These are phyloP conservation scores for Centrocercus urophasianus DNA, from an alignment of 2,113 vertebrate species.

Conservation along the genomic window DNA sequence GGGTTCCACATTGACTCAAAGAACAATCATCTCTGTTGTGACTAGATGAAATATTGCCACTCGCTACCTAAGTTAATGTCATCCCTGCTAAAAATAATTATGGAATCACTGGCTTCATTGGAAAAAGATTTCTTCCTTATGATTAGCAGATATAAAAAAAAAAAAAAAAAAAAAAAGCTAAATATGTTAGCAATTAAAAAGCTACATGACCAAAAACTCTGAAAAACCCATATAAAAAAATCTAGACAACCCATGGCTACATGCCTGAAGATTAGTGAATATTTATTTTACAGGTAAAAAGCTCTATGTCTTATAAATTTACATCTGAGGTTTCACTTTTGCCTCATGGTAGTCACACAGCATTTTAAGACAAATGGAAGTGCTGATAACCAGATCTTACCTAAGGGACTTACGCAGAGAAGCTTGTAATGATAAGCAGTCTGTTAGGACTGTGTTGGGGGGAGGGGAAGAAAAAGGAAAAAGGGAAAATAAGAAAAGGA, in stretches of 20 bases:
- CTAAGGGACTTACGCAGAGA: neutral
- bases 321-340: neutral
- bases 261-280: neutral
- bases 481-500: neutral
- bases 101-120: neutral
- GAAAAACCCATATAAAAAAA: too few relatives aligned
- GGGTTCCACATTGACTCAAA: neutral
- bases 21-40: neutral
- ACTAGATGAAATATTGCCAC: neutral
- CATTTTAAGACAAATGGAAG: neutral
- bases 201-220: neutral
- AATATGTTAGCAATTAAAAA: neutral
- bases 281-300: neutral
- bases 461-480: neutral
- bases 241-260: neutral
- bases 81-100: neutral
- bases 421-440: fast-evolving
- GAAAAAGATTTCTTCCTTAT: neutral
- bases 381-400: neutral
- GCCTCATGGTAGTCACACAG: neutral
- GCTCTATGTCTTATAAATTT: neutral
- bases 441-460: neutral
- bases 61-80: neutral
- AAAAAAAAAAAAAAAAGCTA: too few relatives aligned
- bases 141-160: neutral